Conservation (phyloP, 23 tunicate genomes). For the Ascidia mentula region DNA sequence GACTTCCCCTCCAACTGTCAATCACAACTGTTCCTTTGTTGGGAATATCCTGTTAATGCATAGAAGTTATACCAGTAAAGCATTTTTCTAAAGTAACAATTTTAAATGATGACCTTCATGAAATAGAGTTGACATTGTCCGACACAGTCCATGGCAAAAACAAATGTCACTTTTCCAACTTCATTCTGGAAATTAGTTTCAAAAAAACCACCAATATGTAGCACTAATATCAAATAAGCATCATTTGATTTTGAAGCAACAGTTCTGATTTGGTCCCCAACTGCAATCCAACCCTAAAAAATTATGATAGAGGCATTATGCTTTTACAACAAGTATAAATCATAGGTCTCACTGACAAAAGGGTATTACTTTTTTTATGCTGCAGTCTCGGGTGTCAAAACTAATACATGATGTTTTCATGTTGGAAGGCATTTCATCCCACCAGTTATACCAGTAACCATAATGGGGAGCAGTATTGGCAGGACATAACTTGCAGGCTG, state of each 20-base stretch:
- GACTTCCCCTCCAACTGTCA: conserved; percentile 56
- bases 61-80: too few species aligned
- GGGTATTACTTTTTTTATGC: background rate
- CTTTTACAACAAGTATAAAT: background rate
- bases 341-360: too few species aligned
- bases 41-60: background rate
- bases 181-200: conserved; percentile 3
- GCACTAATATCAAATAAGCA: conserved; percentile 60
- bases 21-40: conserved; percentile 45
- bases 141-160: conserved; percentile 54
- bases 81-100: too few species aligned
- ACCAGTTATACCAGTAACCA: conserved; percentile 63
- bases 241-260: conserved; percentile 28
- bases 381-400: conserved; percentile 5
- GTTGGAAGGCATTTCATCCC: conserved; percentile 62
- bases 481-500: conserved; percentile 67
- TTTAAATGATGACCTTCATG: conserved; percentile 46
- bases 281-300: conserved; percentile 69
- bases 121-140: conserved; percentile 68
- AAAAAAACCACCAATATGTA: conserved; percentile 45
- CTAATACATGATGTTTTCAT: conserved; percentile 71
- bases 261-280: conserved; percentile 61
- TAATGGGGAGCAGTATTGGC: conserved; percentile 71
- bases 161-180: conserved; percentile 62
- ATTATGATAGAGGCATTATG: background rate